Conservation (phyloP, 2,113 vertebrate genomes). For the Chloroceryle aenea region DNA sequence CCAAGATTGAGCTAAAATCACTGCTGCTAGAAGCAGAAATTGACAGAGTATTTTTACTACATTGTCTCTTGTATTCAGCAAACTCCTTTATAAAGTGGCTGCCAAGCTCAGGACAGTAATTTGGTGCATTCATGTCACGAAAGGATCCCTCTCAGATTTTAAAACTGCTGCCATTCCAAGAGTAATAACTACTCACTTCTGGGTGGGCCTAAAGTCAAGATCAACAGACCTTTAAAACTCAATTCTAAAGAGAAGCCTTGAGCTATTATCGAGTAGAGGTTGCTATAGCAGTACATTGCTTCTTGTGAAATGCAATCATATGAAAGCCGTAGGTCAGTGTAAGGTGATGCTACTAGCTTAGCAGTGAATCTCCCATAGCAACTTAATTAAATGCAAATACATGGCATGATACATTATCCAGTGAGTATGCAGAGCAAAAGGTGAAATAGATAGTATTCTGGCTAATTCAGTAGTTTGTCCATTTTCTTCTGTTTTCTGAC, state of each 20-base stretch:
- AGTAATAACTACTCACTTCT: neutral
- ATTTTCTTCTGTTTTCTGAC: neutral
- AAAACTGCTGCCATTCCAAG: neutral
- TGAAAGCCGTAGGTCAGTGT: neutral
- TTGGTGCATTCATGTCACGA: neutral
- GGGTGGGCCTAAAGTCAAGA: conserved; percentile 11
- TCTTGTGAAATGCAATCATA: conserved; percentile 12
- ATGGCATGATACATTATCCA: neutral
- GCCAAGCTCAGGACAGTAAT: neutral
- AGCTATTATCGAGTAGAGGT: neutral
- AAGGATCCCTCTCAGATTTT: neutral
- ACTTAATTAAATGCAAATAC: conserved; percentile 50
- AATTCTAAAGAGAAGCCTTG: neutral
- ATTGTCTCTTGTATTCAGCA: neutral
- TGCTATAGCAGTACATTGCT: conserved; percentile 36
- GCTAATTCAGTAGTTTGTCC: neutral
- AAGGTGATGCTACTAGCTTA: conserved; percentile 50
- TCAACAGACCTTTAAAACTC: conserved; percentile 4
- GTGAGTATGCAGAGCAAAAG: neutral
- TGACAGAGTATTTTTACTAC: neutral
- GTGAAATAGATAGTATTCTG: neutral
- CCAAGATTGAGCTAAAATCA: neutral
- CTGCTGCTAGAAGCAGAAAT: neutral
- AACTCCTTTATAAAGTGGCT: neutral
- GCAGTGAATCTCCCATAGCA: conserved; percentile 26